Evolutionary conservation across 1,140 invertebrate species (phyloP).

Genomic region (Atta texana): DNA sequence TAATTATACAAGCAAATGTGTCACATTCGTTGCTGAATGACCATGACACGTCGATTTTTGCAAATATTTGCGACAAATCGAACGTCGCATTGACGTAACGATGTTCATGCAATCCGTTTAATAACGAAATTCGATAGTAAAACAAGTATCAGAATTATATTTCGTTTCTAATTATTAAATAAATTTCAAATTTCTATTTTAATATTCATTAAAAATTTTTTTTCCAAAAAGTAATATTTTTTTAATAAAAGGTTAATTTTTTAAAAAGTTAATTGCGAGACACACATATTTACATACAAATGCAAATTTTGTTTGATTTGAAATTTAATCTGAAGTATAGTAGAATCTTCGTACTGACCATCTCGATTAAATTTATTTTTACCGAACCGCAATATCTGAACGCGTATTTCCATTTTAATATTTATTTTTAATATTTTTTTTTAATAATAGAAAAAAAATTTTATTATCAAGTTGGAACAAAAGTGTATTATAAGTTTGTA

Average conservation of each 20-base stretch:
- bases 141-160: neutral
- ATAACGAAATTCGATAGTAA: neutral
- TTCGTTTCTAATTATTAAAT: neutral
- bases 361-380: slow-evolving; percentile 81
- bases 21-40: neutral
- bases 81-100: slow-evolving; percentile 37
- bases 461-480: too few species aligned
- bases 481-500: too few species aligned
- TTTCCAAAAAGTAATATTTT: neutral
- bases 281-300: neutral
- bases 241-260: too few species aligned
- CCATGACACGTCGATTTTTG: slow-evolving; percentile 2
- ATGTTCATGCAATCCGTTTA: slow-evolving; percentile 42
- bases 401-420: slow-evolving; percentile 60
- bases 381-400: slow-evolving; percentile 74
- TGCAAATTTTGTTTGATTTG: slow-evolving; percentile 71
- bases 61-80: slow-evolving; percentile 63
- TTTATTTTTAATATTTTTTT: too few species aligned
- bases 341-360: slow-evolving; percentile 70
- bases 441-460: too few species aligned
- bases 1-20: neutral
- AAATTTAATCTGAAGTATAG: slow-evolving; percentile 80
- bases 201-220: neutral
- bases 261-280: slow-evolving; percentile 35
- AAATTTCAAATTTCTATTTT: neutral